These are phyloP conservation scores for Camelus dromedarius DNA, from an alignment of 2,113 vertebrate species.

Conservation along the genomic window DNA sequence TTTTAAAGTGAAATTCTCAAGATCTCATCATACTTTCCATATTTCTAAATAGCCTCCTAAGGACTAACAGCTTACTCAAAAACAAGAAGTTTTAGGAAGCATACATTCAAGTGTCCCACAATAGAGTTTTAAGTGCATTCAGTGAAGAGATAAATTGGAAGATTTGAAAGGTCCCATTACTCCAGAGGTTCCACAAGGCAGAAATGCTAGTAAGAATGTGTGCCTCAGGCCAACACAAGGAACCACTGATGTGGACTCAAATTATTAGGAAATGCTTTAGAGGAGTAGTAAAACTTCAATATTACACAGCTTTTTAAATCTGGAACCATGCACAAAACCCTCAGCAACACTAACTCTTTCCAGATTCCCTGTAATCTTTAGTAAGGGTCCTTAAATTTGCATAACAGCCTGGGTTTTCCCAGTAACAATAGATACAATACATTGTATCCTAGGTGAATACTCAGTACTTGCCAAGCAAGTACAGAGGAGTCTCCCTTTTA, in stretches of 20 bases:
- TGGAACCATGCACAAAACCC: slow-evolving; percentile 43
- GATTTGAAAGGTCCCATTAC: not conserved
- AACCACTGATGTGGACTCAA: not conserved
- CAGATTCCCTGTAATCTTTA: slow-evolving; percentile 53
- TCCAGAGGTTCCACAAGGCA: not conserved
- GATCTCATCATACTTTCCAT: not conserved
- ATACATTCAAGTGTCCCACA: not conserved
- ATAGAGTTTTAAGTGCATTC: not conserved
- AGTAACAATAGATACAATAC: slow-evolving; percentile 13
- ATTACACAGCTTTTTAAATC: slow-evolving; percentile 49
- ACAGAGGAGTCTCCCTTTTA: not conserved
- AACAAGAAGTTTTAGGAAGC: not conserved
- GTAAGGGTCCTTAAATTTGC: slow-evolving; percentile 33
- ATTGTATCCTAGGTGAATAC: not conserved
- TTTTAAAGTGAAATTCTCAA: slow-evolving; percentile 43
- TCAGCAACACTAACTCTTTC: slow-evolving; percentile 51
- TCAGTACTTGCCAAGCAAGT: slow-evolving; percentile 55
- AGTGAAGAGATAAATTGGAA: not conserved
- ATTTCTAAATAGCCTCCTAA: not conserved
- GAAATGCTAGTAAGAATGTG: not conserved
- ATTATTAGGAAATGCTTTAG: not conserved
- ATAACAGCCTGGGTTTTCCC: slow-evolving; percentile 45
- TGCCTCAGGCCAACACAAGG: not conserved
- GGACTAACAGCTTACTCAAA: not conserved
- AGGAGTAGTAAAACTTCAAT: slow-evolving; percentile 36